Conservation (phyloP, 2,888 invertebrate genomes). For the Rhaphigaster nebulosa region DNA sequence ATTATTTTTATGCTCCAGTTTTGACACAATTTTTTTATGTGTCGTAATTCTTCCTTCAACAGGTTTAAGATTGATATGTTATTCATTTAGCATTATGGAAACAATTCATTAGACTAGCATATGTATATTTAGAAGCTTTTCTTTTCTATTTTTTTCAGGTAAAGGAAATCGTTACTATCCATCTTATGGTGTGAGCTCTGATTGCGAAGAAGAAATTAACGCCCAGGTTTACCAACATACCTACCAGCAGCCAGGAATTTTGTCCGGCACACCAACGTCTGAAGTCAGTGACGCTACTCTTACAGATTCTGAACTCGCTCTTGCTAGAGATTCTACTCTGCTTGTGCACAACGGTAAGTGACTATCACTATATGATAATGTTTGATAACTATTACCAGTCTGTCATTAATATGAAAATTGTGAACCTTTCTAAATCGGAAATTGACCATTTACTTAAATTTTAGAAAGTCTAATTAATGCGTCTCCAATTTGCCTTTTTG, state of each 20-base stretch:
- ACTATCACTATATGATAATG: background rate
- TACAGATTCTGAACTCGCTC: slow-evolving; percentile 86
- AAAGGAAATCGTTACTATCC: slow-evolving; percentile 88
- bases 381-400: background rate
- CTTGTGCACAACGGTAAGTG: slow-evolving; percentile 88
- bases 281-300: slow-evolving; percentile 88
- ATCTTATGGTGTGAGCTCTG: slow-evolving; percentile 82
- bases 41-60: too few species aligned
- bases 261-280: slow-evolving; percentile 85
- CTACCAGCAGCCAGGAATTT: slow-evolving; percentile 73
- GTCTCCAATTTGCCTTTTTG: too few species aligned
- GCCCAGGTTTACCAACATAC: slow-evolving; percentile 68
- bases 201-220: slow-evolving; percentile 78
- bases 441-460: too few species aligned
- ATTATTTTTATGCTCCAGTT: too few species aligned
- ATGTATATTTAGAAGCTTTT: too few species aligned
- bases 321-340: slow-evolving; percentile 84
- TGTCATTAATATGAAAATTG: background rate
- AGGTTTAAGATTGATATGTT: too few species aligned
- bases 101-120: too few species aligned
- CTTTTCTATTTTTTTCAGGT: slow-evolving; percentile 70
- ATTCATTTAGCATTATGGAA: too few species aligned
- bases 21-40: too few species aligned
- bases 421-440: background rate
- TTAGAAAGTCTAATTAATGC: too few species aligned